A percentile compares a stretch with the other conserved stretches of the same genome.
These are phyloP conservation scores for Scaptomyza reducta DNA, from an alignment of 2,888 invertebrate species.

Conservation along the genomic window DNA sequence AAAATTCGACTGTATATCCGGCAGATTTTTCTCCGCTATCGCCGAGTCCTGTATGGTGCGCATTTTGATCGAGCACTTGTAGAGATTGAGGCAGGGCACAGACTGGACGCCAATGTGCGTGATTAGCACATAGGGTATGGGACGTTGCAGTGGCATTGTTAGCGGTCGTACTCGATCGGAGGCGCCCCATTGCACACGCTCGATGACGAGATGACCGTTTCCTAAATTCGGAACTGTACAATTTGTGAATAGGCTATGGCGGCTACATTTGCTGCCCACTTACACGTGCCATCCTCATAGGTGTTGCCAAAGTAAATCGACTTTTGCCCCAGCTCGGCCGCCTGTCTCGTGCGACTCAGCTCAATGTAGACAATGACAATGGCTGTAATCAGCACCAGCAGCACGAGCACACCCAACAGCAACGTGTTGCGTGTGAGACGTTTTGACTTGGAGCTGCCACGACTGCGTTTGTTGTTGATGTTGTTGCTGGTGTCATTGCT, in stretches of 20 bases:
- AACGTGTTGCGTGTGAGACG: constrained; percentile 75
- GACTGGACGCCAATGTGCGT: constrained; percentile 85
- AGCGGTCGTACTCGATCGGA: constrained; percentile 66
- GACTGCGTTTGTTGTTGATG: constrained; percentile 6
- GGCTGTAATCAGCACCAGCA: constrained; percentile 71
- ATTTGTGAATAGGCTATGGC: constrained; percentile 65
- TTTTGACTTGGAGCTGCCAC: constrained; percentile 34
- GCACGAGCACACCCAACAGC: constrained; percentile 71
- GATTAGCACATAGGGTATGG: constrained; percentile 85
- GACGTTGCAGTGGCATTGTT: constrained; percentile 77
- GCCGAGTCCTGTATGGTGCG: constrained; percentile 85
- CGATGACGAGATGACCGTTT: constrained; percentile 83
- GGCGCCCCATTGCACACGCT: constrained; percentile 83
- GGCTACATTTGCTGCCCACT: constrained; percentile 55
- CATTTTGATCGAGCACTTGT: constrained; percentile 84
- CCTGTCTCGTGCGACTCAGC: constrained; percentile 56
- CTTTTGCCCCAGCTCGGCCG: constrained; percentile 27
- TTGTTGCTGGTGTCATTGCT: constrained; percentile 21
- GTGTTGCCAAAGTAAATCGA: constrained; percentile 82
- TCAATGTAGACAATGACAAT: constrained; percentile 78
- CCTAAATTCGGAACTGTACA: constrained; percentile 84
- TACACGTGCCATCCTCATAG: constrained; percentile 83
- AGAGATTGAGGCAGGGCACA: constrained; percentile 82
- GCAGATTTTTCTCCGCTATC: constrained; percentile 82
- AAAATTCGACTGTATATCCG: constrained; percentile 85